Evolutionary conservation across 2,797 vertebrate genomes (phyloP).

Genomic region (Chrysocyon brachyurus): DNA sequence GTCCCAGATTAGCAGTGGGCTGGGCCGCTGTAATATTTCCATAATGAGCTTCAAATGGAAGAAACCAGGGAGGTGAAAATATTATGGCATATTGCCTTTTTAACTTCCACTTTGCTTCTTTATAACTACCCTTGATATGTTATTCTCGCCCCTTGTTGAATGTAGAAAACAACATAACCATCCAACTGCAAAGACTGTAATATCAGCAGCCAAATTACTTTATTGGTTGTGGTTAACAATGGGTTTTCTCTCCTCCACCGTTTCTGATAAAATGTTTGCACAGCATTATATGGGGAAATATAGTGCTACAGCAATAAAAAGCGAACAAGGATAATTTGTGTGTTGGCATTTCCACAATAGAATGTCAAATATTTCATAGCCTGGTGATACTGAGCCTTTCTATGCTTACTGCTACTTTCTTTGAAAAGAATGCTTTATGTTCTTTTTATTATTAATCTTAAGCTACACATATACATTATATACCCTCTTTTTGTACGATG

Average conservation of each 20-base stretch:
- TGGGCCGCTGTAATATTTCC: neutral
- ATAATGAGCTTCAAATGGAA: neutral
- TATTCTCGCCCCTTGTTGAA: neutral
- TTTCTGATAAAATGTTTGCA: conserved; percentile 86
- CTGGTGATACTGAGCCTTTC: conserved; percentile 74
- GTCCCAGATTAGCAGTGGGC: neutral
- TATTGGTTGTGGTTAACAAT: conserved; percentile 39
- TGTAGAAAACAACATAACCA: conserved; percentile 10
- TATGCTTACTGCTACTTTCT: conserved; percentile 58
- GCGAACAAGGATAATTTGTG: conserved; percentile 84
- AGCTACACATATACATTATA: neutral
- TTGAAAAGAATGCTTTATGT: conserved; percentile 68
- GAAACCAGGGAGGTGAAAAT: conserved; percentile 26
- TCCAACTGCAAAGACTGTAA: conserved; percentile 29
- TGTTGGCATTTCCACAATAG: conserved; percentile 86
- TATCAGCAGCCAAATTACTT: conserved; percentile 28
- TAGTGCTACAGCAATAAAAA: conserved; percentile 55
- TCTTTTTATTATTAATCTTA: conserved; percentile 78
- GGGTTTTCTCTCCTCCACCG: conserved; percentile 45
- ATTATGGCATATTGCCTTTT: conserved; percentile 24
- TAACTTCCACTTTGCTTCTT: conserved; percentile 31
- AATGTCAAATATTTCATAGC: conserved; percentile 87
- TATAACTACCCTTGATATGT: neutral
- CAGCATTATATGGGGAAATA: conserved; percentile 75
- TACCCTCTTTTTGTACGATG: conserved; percentile 14